Base-by-base conservation (phyloP, 2,797 vertebrate species). In the Mus caroli region DNA sequence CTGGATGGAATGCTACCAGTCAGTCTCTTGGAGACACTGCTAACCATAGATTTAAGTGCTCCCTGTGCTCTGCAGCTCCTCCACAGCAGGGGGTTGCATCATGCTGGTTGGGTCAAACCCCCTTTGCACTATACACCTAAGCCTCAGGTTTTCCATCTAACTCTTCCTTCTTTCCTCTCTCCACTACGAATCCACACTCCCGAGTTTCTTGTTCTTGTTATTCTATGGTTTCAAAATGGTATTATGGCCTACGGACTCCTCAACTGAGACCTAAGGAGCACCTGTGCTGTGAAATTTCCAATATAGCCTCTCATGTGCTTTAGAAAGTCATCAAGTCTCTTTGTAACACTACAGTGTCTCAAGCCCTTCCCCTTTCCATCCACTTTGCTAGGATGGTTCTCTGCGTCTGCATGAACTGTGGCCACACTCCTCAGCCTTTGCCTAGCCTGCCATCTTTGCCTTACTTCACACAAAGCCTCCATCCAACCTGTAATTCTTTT, bases 401-500 rank as follows among this genome's bases (percentile, higher is more conserved):
- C 67, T 37, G 12, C 84, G n/a, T 71, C 91, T 71, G 71, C 67
- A 0, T 52, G 92, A 75, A 87, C 64, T 76, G 52, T 82, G 60
- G 90, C 92, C 73, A 92, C 90, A 37, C 73, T 37, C 60, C 37
- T 78, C 88, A 76, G 77, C 82, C 82, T 37, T 91, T 3, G 85
- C 85, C 75, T 93, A 11, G 77, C 60, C 2, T 12, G 11, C 64
- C 26, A 3, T 76, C 94, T 95, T 87, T 94, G 52, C 91, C 87
- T 93, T 69, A 76, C n/a, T 89, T 62, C 88, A 95, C 76, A 85
- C 80, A 77, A 87, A 96, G 40, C 88, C 76, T 96, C 92, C 60
- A 1, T 94, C 91, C 91, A 96, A 58, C 69, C 67, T 89, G 0
- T 90, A 84, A 96, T 97, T 89, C 76, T 86, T 87, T 88, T 94